Conservation (phyloP, 2,797 vertebrate genomes). For the Coccyzus lansbergi region DNA sequence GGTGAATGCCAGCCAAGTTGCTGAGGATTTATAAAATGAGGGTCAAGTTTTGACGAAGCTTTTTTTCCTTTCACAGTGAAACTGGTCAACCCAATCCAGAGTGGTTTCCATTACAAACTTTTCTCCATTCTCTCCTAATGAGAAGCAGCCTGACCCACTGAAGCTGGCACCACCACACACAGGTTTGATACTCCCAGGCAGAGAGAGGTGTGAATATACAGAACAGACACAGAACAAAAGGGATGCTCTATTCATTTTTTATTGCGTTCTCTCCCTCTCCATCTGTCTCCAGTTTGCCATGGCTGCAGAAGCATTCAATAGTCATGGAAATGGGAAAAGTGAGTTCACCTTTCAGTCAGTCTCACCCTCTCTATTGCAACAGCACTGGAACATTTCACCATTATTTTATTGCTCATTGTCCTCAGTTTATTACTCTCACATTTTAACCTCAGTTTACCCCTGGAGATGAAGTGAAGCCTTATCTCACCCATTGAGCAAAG, state of each 20-base stretch:
- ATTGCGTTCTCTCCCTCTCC: background rate
- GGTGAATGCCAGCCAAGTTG: background rate
- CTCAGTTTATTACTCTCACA: background rate
- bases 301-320: background rate
- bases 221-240: background rate
- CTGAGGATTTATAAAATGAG: background rate
- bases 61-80: background rate
- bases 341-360: background rate
- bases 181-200: background rate
- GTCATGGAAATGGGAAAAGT: background rate
- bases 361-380: constrained; percentile 4
- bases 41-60: background rate
- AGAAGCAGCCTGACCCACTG: background rate
- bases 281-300: background rate
- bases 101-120: background rate
- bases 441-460: background rate
- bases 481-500: background rate
- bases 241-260: background rate
- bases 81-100: background rate
- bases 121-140: background rate
- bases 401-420: background rate
- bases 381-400: background rate
- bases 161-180: background rate
- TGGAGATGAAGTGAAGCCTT: background rate
- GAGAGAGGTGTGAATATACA: background rate